These are phyloP conservation scores for Ricordea florida DNA, from an alignment of 92 coral and sea anemone species.

Conservation along the genomic window DNA sequence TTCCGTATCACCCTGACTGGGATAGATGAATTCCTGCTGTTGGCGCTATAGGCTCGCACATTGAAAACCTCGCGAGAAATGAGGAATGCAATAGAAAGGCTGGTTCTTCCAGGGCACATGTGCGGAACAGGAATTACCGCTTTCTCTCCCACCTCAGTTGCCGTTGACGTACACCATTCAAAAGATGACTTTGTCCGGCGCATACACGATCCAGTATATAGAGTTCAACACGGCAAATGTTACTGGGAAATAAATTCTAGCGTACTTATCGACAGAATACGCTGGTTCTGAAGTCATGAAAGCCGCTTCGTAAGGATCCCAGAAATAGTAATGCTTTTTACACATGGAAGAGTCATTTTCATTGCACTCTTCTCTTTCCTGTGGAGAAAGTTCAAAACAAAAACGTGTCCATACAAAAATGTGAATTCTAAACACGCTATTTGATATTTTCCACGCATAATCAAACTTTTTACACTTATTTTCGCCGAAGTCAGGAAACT, in stretches of 20 bases:
- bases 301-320: conserved; percentile 75
- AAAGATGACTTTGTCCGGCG: conserved; percentile 88
- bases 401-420: background rate
- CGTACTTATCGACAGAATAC: conserved; percentile 73
- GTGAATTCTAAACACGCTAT: background rate
- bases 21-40: too few relatives aligned
- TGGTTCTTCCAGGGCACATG: background rate
- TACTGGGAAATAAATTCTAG: conserved; percentile 80
- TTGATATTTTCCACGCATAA: too few relatives aligned
- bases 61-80: too few relatives aligned
- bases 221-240: conserved; percentile 78
- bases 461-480: too few relatives aligned
- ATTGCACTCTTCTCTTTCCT: conserved; percentile 12
- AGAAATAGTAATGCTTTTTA: conserved; percentile 60
- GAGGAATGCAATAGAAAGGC: background rate
- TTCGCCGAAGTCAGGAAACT: too few relatives aligned
- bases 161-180: background rate
- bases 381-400: background rate
- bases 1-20: too few relatives aligned
- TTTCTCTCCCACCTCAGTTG: background rate
- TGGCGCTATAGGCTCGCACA: too few relatives aligned
- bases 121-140: background rate
- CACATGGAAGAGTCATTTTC: background rate
- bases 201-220: conserved; percentile 86
- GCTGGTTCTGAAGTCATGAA: conserved; percentile 69